A percentile compares a stretch with the other conserved stretches of the same genome.
phyloP scores from a whole-genome alignment of 2,113 vertebrate species.

The Clinocottus analis region DNA sequence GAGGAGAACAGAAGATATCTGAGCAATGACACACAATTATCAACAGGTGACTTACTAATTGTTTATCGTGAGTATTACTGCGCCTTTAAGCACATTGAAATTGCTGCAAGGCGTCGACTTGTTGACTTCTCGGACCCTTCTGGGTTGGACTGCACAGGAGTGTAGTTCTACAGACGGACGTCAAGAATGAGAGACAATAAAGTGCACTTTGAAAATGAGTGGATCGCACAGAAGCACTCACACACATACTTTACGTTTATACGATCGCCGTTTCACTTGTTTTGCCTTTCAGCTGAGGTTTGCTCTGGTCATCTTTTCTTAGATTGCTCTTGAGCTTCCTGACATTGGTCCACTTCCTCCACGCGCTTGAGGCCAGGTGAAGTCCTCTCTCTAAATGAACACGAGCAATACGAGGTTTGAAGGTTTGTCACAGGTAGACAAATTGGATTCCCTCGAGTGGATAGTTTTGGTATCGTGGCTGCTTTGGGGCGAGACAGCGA shows the following conservation, averaged over 20 bases:
- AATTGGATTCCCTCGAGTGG: constrained; percentile 73
- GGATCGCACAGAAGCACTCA: background rate
- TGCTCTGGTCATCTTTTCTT: constrained; percentile 23
- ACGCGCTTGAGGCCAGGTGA: constrained; percentile 39
- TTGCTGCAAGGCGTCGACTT: background rate
- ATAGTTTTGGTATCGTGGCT: constrained; percentile 62
- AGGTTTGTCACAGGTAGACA: constrained; percentile 69
- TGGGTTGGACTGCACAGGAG: background rate
- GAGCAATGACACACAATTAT: background rate
- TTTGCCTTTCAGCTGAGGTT: constrained; percentile 27
- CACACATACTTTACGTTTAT: background rate
- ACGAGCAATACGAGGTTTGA: constrained; percentile 38
- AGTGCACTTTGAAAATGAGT: constrained; percentile 1
- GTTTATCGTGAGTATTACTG: background rate
- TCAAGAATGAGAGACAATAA: background rate
- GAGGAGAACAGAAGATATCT: background rate
- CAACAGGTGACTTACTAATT: background rate
- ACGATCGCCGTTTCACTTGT: constrained; percentile 12
- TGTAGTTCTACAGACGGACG: background rate
- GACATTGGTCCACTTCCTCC: constrained; percentile 48
- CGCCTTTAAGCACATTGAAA: background rate
- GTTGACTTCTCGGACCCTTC: background rate
- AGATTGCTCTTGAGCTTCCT: constrained; percentile 54
- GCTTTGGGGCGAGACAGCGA: constrained; percentile 57
- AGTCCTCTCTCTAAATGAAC: constrained; percentile 59